Evolutionary conservation across 2,797 vertebrate genomes (phyloP), one percentile per base, ranked within the genome.

Genomic region (Sciurus vulgaris): DNA sequence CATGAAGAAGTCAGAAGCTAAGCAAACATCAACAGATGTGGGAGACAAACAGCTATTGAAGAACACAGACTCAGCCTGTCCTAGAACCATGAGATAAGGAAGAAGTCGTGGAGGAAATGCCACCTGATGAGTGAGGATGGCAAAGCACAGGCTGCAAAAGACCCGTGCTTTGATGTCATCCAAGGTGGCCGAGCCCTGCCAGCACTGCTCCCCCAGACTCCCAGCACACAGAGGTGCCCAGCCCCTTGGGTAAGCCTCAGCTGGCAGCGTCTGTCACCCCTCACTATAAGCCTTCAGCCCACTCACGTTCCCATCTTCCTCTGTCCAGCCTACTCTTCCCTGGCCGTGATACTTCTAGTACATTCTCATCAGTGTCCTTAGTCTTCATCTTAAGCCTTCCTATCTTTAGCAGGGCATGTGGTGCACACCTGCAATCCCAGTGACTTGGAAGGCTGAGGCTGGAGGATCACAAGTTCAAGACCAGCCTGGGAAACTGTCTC

Each of bases 41-140:
- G 20, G 51, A 33, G 69, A 51, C 7, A 56, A 63, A 69, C 41
- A 35, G 49, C 26, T 54, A 10, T 30, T 26, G 33, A 73, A 18
- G 15, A 51, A 35, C 9, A 7, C 7, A 15, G 56, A 17, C 41
- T 26, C 12, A 1, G 28, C 51, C 18, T n/a, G 44, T 44, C 41
- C 11, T 1, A 61, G 28, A 18, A 56, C 41, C 8, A 0, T 1
- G 6, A 51, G 47, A n/a, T 1, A 33, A 18, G 0, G 59, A 49
- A 61, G 59, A 61, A 10, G 67, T 12, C 26, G 22, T 0, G 59
- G 38, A 20, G 30, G 56, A 35, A 33, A 24, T 70, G 2, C 20
- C 3, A n/a, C 35, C 17, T 2, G 28, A 35, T 10, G 38, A 61
- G 35, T 47, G 74, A 26, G 2, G 6, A 30, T 47, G 51, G 51